Evolutionary conservation across 2,113 vertebrate species (phyloP).

Genomic region (Petrocephalus microphthalmus): DNA sequence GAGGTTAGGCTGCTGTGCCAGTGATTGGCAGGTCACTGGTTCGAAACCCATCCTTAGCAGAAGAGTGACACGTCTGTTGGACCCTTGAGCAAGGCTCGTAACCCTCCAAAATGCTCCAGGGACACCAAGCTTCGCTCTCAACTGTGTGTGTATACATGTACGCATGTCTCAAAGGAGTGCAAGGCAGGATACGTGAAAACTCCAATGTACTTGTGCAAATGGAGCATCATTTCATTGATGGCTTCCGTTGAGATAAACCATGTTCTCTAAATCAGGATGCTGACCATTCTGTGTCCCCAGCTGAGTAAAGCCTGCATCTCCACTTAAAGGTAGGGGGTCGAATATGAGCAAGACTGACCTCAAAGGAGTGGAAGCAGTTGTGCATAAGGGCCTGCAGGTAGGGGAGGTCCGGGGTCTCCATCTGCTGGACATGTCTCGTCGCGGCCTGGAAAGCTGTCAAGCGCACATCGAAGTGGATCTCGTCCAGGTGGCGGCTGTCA

Average conservation of each 20-base stretch:
- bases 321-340: neutral
- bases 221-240: neutral
- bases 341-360: slow-evolving; percentile 56
- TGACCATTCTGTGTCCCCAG: neutral
- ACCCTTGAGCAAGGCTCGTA: neutral
- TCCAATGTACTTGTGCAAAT: neutral
- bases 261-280: neutral
- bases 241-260: neutral
- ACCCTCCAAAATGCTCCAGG: neutral
- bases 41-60: neutral
- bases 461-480: slow-evolving; percentile 84
- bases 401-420: slow-evolving; percentile 73
- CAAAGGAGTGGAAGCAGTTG: slow-evolving; percentile 90
- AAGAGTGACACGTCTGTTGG: neutral
- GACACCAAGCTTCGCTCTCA: neutral
- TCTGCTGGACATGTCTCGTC: slow-evolving; percentile 63
- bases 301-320: neutral
- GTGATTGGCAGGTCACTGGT: neutral
- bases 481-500: slow-evolving; percentile 85
- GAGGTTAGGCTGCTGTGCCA: neutral
- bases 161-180: neutral
- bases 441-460: slow-evolving; percentile 79
- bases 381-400: slow-evolving; percentile 76
- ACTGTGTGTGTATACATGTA: too few species aligned
- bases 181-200: neutral